Evolutionary conservation across 1,140 invertebrate genomes (phyloP).

Genomic region (Steinernema khuongi): DNA sequence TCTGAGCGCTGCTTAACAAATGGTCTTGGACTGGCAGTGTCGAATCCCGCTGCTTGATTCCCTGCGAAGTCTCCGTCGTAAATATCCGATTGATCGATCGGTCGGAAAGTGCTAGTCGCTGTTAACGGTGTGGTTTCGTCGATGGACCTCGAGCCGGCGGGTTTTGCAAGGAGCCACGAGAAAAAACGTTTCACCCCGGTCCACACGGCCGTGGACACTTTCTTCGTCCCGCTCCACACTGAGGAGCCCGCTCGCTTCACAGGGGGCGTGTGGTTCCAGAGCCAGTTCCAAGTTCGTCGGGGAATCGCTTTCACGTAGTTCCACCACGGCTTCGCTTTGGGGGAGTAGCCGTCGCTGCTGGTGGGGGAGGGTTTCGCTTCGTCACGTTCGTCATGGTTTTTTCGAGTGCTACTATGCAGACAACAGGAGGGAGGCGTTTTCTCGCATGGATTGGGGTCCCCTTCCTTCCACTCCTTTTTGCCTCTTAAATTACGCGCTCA

Average conservation of each 20-base stretch:
- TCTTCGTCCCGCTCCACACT: neutral
- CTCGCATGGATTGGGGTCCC: neutral
- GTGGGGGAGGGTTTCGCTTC: neutral
- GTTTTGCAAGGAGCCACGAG: neutral
- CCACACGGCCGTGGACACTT: neutral
- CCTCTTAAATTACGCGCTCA: conserved; percentile 13
- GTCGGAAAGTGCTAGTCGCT: neutral
- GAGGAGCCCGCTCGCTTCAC: neutral
- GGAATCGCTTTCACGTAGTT: neutral
- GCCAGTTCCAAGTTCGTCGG: neutral
- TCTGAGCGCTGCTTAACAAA: conserved; percentile 7
- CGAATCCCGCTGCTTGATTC: neutral
- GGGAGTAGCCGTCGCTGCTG: neutral
- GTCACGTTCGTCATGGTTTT: neutral
- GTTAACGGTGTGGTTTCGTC: neutral
- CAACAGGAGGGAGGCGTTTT: conserved; percentile 5
- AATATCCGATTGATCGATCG: neutral
- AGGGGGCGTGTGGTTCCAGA: neutral
- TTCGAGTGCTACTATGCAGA: neutral
- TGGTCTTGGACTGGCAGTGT: neutral
- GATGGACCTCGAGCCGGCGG: neutral
- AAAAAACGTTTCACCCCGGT: neutral
- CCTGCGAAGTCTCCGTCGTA: neutral
- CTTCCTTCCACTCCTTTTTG: conserved; percentile 28
- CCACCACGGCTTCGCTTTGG: neutral